phyloP scores from a whole-genome alignment of 2,888 invertebrate genomes.

The Nomada ferruginata region DNA sequence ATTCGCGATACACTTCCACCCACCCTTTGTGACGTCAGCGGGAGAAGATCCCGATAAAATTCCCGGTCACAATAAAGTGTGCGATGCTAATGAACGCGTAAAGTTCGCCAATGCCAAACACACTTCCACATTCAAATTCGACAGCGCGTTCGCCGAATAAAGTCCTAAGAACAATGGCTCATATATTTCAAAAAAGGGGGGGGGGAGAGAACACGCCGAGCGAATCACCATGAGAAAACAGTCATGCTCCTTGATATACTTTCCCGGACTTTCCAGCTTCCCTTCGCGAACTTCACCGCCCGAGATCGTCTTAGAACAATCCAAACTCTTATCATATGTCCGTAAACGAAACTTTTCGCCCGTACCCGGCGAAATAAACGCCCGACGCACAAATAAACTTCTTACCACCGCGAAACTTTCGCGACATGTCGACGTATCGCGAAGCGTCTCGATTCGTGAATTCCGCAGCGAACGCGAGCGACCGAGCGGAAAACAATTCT shows the following conservation, averaged over 20 bases:
- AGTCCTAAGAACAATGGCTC: background rate
- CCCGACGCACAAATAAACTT: conserved; percentile 42
- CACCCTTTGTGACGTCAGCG: conserved; percentile 28
- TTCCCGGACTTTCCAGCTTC: conserved; percentile 12
- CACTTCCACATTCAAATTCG: conserved; percentile 5
- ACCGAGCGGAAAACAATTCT: conserved; percentile 16
- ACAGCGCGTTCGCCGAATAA: background rate
- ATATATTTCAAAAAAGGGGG: background rate
- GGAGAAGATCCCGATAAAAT: conserved; percentile 17
- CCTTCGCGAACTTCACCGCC: conserved; percentile 21
- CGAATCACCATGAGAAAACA: conserved; percentile 19
- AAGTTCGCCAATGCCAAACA: background rate
- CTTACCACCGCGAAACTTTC: conserved; percentile 13
- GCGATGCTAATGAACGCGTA: conserved; percentile 22
- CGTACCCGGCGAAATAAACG: conserved; percentile 41
- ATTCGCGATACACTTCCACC: conserved; percentile 21
- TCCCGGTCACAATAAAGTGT: conserved; percentile 1
- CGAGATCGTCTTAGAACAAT: conserved; percentile 48
- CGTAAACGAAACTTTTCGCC: conserved; percentile 50
- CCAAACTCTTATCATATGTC: conserved; percentile 59
- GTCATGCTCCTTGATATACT: conserved; percentile 39
- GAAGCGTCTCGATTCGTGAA: conserved; percentile 30
- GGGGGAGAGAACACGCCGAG: background rate
- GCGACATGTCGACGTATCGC: conserved; percentile 28
- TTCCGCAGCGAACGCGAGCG: background rate